Conservation (phyloP, 2,797 vertebrate species). For the Enteromius thamalakanensis region DNA sequence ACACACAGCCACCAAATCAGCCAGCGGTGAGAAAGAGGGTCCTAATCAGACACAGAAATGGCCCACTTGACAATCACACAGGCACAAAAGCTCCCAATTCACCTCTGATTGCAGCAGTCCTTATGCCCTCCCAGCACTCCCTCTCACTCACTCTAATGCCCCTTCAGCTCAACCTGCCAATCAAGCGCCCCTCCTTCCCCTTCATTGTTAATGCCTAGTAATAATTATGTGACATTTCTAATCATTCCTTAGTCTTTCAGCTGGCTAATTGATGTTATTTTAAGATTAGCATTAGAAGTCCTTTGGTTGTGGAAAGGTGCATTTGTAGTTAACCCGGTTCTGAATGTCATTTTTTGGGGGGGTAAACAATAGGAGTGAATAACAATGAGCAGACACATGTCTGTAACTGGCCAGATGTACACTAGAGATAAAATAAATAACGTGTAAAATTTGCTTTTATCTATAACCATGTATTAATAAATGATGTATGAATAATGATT, state of each 20-base stretch:
- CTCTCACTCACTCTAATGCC: constrained; percentile 54
- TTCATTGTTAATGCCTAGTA: constrained; percentile 53
- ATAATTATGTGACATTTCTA: constrained; percentile 56
- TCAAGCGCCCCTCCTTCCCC: constrained; percentile 49
- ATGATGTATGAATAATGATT: neutral
- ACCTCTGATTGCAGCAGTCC: constrained; percentile 86
- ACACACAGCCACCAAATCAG: constrained; percentile 80
- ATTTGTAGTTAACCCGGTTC: constrained; percentile 15
- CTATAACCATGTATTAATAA: neutral
- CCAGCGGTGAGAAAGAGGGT: constrained; percentile 72
- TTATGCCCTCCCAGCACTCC: constrained; percentile 76
- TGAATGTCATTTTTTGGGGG: neutral
- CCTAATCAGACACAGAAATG: constrained; percentile 87
- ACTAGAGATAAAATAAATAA: neutral
- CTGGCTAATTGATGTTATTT: constrained; percentile 81
- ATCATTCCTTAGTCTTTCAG: constrained; percentile 58
- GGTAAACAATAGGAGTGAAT: neutral
- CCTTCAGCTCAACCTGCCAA: constrained; percentile 59
- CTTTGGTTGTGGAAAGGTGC: constrained; percentile 26
- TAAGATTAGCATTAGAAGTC: constrained; percentile 59
- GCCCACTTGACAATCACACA: constrained; percentile 90
- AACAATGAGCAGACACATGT: neutral
- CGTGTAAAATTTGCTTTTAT: neutral
- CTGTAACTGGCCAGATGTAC: neutral
- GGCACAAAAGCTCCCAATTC: constrained; percentile 87